Evolutionary conservation across 2,888 invertebrate genomes (phyloP), one percentile per base, ranked within the genome.

Genomic region (Gastrophysa polygoni): DNA sequence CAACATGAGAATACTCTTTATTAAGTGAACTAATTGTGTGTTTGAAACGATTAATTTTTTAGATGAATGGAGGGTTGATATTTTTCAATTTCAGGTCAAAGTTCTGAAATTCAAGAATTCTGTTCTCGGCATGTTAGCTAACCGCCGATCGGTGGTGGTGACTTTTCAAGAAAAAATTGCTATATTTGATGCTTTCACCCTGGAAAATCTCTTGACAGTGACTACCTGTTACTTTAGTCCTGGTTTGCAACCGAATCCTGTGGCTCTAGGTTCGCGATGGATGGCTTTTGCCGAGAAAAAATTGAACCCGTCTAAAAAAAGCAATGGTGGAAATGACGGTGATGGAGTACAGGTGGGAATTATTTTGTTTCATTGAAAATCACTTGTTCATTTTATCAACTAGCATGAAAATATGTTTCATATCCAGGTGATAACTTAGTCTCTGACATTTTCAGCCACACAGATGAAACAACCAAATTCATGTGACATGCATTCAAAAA

Each of bases 61-160:
- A n/a, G n/a, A n/a, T n/a, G n/a, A n/a, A n/a, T n/a, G n/a, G n/a
- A n/a, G n/a, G n/a, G n/a, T n/a, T n/a, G n/a, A n/a, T n/a, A 14
- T 44, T 52, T 52, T 8, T 17, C 59, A 24, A 58, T 71, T 71
- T 63, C 82, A 92, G 86, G 89, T 92, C 14, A 95, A 95, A 80
- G 91, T 90, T 77, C 93, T 95, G 71, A 95, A 95, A 82, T 97
- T 96, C 84, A 95, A 95, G 83, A 94, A 91, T 80, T 90, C 91
- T 1, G 91, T 97, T 55, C 85, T 92, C 73, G 95, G 95, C 78
- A 91, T 97, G 63, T 81, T 92, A 69, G 93, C 93, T n/a, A 96
- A 96, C 83, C 90, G 91, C 72, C 88, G 92, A 63, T 93, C 93
- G 8, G 87, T 98, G 49, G 92, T 93, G 14, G 90, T 95, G 1